Evolutionary conservation across 2,888 invertebrate genomes (phyloP).

Genomic region (Oxyteleia sp.): DNA sequence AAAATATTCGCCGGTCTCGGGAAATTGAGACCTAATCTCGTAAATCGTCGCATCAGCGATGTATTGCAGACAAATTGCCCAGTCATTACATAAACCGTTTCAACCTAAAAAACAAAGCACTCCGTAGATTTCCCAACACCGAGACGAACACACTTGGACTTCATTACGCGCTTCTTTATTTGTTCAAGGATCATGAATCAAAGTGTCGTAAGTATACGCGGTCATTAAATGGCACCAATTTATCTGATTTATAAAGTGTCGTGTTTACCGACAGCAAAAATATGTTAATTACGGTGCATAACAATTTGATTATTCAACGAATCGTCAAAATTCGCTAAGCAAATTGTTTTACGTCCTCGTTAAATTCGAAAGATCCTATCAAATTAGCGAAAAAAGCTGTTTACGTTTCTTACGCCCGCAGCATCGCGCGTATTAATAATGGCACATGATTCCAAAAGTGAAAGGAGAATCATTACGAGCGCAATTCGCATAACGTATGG

Average conservation of each 20-base stretch:
- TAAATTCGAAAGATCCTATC: conserved; percentile 7
- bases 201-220: conserved; percentile 4
- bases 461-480: conserved; percentile 61
- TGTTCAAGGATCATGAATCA: conserved; percentile 37
- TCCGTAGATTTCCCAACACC: background rate
- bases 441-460: conserved; percentile 68
- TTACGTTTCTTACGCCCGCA: conserved; percentile 30
- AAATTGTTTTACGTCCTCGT: conserved; percentile 5
- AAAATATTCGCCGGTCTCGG: conserved; percentile 3
- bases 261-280: conserved; percentile 24
- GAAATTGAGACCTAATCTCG: conserved; percentile 23
- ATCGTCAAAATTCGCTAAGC: no score
- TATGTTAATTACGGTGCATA: conserved; percentile 49
- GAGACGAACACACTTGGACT: conserved; percentile 11
- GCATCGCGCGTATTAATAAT: conserved; percentile 56
- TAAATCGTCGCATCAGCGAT: background rate
- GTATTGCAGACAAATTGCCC: background rate
- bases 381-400: conserved; percentile 18
- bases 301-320: conserved; percentile 62
- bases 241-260: conserved; percentile 60
- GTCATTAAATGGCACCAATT: conserved; percentile 53
- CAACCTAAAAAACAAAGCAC: conserved; percentile 5
- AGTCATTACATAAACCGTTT: background rate
- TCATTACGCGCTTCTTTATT: conserved; percentile 35
- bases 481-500: conserved; percentile 56